Conservation (phyloP, 2,888 invertebrate genomes). For the Drosophila putrida region DNA sequence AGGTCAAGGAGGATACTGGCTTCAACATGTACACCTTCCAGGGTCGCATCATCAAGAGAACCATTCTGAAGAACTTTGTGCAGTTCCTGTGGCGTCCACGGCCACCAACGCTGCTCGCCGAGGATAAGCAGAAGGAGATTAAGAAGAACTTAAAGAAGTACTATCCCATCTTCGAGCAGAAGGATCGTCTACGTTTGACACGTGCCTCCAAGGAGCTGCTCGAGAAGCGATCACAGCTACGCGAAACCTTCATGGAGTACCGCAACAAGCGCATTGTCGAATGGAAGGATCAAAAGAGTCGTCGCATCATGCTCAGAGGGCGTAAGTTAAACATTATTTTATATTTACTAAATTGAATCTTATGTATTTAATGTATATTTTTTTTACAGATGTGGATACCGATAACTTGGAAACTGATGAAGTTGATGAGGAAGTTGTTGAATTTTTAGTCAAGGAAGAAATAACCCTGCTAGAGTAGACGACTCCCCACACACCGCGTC, state of each 20-base stretch:
- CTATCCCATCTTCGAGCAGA: conserved; percentile 97
- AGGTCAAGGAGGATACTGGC: conserved; percentile 96
- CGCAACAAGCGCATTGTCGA: conserved; percentile 91
- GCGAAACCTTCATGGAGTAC: conserved; percentile 94
- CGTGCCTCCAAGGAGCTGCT: conserved; percentile 98
- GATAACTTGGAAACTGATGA: conserved; percentile 96
- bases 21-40: conserved; percentile 99
- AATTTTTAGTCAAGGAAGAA: conserved; percentile 99
- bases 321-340: conserved; percentile 88
- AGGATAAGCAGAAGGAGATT: conserved; percentile 96
- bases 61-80: conserved; percentile 96
- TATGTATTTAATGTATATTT: background rate
- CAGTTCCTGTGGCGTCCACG: conserved; percentile 98
- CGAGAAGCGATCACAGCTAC: conserved; percentile 94
- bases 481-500: conserved; percentile 50
- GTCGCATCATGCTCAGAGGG: conserved; percentile 93
- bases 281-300: conserved; percentile 91
- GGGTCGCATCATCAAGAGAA: conserved; percentile 90
- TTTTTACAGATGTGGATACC: conserved; percentile 93
- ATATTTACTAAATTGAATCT: background rate
- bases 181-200: conserved; percentile 96
- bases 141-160: conserved; percentile 99
- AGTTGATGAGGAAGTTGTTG: conserved; percentile 97
- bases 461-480: conserved; percentile 91
- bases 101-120: conserved; percentile 93